phyloP scores from a whole-genome alignment of 2,113 vertebrate species.

The Dicerorhinus sumatrensis region DNA sequence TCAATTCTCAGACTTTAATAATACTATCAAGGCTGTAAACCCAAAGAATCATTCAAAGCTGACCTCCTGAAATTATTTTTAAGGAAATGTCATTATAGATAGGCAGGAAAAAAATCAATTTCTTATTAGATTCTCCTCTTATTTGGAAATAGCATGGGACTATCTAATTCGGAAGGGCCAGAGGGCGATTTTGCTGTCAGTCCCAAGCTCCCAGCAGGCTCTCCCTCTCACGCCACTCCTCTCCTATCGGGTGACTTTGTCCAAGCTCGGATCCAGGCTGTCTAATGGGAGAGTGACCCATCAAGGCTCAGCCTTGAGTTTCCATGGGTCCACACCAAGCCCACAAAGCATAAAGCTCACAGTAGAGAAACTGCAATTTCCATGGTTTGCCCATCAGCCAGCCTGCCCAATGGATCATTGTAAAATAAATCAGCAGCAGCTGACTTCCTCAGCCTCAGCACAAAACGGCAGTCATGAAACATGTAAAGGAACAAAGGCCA shows the following conservation, averaged over 20 bases:
- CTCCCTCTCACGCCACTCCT: neutral
- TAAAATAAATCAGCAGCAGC: slow-evolving; percentile 37
- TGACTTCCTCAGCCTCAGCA: neutral
- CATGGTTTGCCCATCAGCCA: neutral
- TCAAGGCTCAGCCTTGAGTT: neutral
- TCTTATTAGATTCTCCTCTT: neutral
- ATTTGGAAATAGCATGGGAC: neutral
- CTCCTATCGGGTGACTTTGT: accelerated
- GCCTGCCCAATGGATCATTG: neutral
- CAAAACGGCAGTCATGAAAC: slow-evolving; percentile 34
- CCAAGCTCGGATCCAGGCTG: neutral
- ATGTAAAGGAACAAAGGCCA: neutral
- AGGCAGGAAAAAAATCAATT: neutral
- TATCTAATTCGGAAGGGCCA: neutral
- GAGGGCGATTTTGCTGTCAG: accelerated
- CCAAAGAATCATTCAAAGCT: neutral
- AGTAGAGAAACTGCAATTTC: neutral
- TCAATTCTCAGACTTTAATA: neutral
- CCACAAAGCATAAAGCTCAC: neutral
- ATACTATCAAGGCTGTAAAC: neutral
- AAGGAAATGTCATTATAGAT: neutral
- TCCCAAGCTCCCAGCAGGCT: neutral
- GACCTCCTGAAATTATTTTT: neutral
- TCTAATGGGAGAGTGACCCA: accelerated
- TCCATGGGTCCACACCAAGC: accelerated